Conservation (phyloP, 2,113 vertebrate genomes). For the Chloropsis hardwickii region DNA sequence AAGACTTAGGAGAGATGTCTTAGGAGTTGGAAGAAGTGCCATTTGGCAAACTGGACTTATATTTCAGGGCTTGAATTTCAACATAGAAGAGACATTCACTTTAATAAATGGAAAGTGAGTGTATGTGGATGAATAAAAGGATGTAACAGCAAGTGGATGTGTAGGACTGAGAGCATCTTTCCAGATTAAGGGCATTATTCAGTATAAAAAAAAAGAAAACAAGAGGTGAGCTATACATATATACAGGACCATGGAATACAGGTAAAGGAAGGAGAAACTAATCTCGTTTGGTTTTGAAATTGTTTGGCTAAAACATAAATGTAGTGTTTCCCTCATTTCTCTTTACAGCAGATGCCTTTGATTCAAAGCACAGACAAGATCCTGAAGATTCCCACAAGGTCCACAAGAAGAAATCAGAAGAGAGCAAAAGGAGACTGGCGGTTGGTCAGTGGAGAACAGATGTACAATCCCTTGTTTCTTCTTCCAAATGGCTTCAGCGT, state of each 20-base stretch:
- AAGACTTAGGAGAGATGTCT: not conserved
- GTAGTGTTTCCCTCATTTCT: not conserved
- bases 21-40: not conserved
- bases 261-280: not conserved
- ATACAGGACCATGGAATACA: not conserved
- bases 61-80: not conserved
- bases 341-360: constrained; percentile 24
- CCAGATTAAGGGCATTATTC: not conserved
- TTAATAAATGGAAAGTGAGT: not conserved
- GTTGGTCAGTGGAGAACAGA: not conserved
- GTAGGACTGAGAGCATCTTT: not conserved
- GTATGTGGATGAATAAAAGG: not conserved
- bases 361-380: constrained; percentile 8
- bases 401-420: not conserved
- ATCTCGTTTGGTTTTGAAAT: not conserved
- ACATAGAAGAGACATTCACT: not conserved
- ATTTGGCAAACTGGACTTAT: not conserved
- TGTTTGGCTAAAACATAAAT: not conserved
- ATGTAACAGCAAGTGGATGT: not conserved
- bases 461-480: constrained; percentile 71
- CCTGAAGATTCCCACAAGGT: not conserved
- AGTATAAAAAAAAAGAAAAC: not conserved
- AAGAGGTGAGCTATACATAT: not conserved
- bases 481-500: constrained; percentile 74
- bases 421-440: not conserved